Percentiles rank a stretch among this genome's conserved stretches.
These are phyloP conservation scores for Mesembrinibis cayennensis DNA, from an alignment of 2,113 vertebrate species.

Conservation along the genomic window DNA sequence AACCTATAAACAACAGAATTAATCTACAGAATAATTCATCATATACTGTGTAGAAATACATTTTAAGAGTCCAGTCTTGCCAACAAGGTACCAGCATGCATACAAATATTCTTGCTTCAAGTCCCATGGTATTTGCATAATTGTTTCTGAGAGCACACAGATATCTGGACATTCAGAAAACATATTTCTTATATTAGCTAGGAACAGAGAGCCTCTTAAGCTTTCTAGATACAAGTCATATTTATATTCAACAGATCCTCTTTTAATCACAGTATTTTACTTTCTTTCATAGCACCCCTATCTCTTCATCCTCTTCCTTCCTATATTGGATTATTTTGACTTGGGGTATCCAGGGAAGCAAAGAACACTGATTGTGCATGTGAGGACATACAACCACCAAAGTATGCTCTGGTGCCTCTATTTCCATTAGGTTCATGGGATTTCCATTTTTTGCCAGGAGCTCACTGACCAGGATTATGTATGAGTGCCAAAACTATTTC, in stretches of 20 bases:
- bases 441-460: neutral
- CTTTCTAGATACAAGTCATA: neutral
- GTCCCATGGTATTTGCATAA: neutral
- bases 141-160: neutral
- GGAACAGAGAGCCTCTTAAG: neutral
- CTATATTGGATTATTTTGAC: neutral
- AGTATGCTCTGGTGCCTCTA: neutral
- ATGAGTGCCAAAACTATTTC: neutral
- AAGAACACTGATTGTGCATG: neutral
- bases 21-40: conserved; percentile 62
- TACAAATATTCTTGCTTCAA: neutral
- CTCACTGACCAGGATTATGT: neutral
- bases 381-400: neutral
- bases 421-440: neutral
- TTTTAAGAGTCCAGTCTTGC: conserved; percentile 38
- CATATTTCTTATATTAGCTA: neutral
- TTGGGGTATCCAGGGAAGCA: neutral
- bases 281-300: neutral
- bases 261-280: neutral
- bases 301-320: neutral
- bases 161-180: neutral
- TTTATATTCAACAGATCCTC: neutral
- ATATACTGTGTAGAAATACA: neutral
- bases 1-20: conserved; percentile 51
- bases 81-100: neutral